phyloP scores from a whole-genome alignment of 37 sponge, comb jelly and placozoan species.

The Hexactinellida sp. region DNA sequence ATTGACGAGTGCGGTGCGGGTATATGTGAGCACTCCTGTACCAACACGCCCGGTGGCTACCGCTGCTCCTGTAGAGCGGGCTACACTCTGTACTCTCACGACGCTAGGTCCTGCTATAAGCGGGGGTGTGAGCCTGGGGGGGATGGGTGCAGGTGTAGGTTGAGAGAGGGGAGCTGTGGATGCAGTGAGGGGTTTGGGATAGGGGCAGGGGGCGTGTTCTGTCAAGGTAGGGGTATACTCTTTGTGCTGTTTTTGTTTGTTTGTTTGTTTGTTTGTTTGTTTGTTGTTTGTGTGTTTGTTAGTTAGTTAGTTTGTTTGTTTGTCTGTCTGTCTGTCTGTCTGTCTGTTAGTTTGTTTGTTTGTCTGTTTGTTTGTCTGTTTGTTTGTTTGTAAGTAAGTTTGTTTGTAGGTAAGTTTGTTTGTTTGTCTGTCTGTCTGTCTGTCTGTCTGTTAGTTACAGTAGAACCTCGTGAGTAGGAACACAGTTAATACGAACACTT shows the following conservation, averaged over 20 bases:
- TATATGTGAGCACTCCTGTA: constrained; percentile 21
- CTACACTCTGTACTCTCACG: not conserved
- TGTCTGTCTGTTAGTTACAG: no score
- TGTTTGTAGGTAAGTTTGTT: no score
- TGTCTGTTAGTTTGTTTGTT: no score
- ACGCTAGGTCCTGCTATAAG: not conserved
- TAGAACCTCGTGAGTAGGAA: no score
- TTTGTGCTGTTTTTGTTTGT: no score
- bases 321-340: no score
- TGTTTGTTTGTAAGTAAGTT: no score
- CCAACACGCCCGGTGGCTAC: constrained; percentile 26
- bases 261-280: no score
- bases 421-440: not conserved
- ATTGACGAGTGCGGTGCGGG: constrained; percentile 21
- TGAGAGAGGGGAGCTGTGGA: not conserved
- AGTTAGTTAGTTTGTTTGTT: no score
- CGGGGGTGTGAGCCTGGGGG: not conserved
- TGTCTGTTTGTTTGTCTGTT: no score
- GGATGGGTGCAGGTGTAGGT: not conserved
- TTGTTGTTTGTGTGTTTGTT: no score
- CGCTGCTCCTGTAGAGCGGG: constrained; percentile 25
- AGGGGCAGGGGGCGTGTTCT: not conserved
- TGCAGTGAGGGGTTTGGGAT: not conserved
- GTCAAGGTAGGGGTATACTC: not conserved
- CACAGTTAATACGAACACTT: no score